These are phyloP conservation scores for Sebastes oblongus DNA, from an alignment of 2,797 vertebrate genomes.

Conservation along the genomic window DNA sequence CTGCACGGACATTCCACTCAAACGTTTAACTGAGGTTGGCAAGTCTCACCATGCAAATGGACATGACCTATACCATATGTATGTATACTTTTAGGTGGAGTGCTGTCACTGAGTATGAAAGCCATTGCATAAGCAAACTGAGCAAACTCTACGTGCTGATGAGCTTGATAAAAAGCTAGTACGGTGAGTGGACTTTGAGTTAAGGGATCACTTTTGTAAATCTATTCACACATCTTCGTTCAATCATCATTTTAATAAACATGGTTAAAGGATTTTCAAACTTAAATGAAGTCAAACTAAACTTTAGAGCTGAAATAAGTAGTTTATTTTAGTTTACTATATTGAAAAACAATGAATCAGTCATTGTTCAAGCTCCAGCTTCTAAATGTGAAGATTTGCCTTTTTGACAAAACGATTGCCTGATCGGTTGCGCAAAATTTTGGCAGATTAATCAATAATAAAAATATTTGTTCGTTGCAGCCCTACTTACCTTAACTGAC, in stretches of 20 bases:
- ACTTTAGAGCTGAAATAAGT: too few relatives aligned
- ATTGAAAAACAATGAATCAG: not conserved
- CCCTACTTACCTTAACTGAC: too few relatives aligned
- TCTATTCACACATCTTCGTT: not conserved
- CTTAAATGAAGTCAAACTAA: too few relatives aligned
- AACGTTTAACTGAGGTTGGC: not conserved
- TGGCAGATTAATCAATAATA: too few relatives aligned
- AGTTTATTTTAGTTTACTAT: too few relatives aligned
- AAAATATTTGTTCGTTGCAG: too few relatives aligned
- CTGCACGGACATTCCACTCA: constrained; percentile 37
- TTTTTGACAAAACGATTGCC: too few relatives aligned
- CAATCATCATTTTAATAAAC: not conserved
- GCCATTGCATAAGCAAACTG: not conserved
- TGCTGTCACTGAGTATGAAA: too few relatives aligned
- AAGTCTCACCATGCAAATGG: not conserved
- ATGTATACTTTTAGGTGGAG: not conserved
- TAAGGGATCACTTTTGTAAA: not conserved
- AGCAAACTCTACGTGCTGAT: not conserved
- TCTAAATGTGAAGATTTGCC: not conserved
- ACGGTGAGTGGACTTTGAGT: not conserved
- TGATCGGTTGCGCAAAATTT: too few relatives aligned
- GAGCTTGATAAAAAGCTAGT: not conserved
- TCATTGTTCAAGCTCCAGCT: not conserved
- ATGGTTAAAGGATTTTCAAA: not conserved
- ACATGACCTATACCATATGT: not conserved